Evolutionary conservation across 1,140 invertebrate species (phyloP).

Genomic region (Drosophila leontia): DNA sequence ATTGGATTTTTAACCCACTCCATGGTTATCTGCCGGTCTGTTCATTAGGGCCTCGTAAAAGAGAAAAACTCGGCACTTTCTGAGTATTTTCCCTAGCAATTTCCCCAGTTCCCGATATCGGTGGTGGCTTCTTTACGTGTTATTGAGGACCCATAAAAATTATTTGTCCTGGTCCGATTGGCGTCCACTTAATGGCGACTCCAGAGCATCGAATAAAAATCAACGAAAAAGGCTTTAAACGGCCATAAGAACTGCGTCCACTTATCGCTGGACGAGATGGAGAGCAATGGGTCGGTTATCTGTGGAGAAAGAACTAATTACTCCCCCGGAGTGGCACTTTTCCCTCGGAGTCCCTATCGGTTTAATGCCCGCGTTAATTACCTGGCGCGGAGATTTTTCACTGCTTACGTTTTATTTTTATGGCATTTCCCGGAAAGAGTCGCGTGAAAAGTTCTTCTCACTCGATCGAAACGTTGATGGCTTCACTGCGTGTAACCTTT

Average conservation of each 20-base stretch:
- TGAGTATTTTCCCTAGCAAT: conserved; percentile 30
- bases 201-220: conserved; percentile 68
- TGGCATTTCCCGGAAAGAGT: conserved; percentile 67
- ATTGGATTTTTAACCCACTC: neutral
- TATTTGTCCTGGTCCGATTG: conserved; percentile 59
- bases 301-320: conserved; percentile 56
- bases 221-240: conserved; percentile 76
- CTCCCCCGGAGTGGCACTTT: conserved; percentile 39
- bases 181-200: conserved; percentile 67
- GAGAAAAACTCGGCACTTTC: conserved; percentile 22
- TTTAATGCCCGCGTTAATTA: conserved; percentile 76
- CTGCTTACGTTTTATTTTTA: conserved; percentile 64
- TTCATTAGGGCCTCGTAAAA: conserved; percentile 71
- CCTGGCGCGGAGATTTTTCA: conserved; percentile 66
- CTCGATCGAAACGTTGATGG: conserved; percentile 45
- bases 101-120: conserved; percentile 15
- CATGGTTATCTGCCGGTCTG: conserved; percentile 11
- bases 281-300: conserved; percentile 19
- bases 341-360: conserved; percentile 16
- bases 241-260: conserved; percentile 58
- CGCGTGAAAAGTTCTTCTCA: conserved; percentile 75
- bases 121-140: conserved; percentile 47
- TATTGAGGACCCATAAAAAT: conserved; percentile 68
- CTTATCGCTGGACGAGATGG: conserved; percentile 59
- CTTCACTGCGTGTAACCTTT: conserved; percentile 33